Conservation (phyloP, 2,888 invertebrate genomes). For the Plusia festucae region DNA sequence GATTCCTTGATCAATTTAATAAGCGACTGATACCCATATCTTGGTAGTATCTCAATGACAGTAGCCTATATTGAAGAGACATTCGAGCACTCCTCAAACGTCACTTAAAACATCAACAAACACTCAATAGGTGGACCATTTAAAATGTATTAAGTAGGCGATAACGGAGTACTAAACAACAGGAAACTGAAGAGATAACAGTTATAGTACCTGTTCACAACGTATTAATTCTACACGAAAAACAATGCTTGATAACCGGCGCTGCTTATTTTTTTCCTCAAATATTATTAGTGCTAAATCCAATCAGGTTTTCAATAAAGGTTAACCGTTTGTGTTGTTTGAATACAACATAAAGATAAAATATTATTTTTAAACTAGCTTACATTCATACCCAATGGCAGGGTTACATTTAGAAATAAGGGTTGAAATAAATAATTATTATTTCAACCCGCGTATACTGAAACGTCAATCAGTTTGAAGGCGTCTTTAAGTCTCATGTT, state of each 20-base stretch:
- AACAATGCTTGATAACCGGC: slow-evolving; percentile 38
- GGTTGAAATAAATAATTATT: no score
- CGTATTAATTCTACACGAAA: slow-evolving; percentile 36
- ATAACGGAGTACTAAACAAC: slow-evolving; percentile 41
- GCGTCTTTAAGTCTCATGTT: no score
- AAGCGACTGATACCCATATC: no score
- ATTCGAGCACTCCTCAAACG: not conserved
- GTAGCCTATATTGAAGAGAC: not conserved
- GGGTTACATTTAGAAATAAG: not conserved
- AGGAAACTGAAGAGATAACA: slow-evolving; percentile 54
- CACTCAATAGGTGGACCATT: slow-evolving; percentile 31
- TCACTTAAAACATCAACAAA: slow-evolving; percentile 11
- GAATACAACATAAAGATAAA: not conserved
- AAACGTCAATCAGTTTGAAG: no score
- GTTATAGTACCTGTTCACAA: slow-evolving; percentile 37
- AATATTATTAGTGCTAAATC: slow-evolving; percentile 9
- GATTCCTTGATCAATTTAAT: no score
- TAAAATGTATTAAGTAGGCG: slow-evolving; percentile 29
- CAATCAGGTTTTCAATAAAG: slow-evolving; percentile 11
- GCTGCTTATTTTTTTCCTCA: slow-evolving; percentile 20
- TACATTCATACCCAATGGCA: not conserved
- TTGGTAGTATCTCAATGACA: not conserved
- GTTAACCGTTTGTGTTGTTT: not conserved
- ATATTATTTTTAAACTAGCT: not conserved
- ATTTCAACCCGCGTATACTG: no score